Percentiles rank a stretch among this genome's conserved stretches.
Conservation (phyloP, 2,797 vertebrate species). For the Odontamblyopus lacepedii region DNA sequence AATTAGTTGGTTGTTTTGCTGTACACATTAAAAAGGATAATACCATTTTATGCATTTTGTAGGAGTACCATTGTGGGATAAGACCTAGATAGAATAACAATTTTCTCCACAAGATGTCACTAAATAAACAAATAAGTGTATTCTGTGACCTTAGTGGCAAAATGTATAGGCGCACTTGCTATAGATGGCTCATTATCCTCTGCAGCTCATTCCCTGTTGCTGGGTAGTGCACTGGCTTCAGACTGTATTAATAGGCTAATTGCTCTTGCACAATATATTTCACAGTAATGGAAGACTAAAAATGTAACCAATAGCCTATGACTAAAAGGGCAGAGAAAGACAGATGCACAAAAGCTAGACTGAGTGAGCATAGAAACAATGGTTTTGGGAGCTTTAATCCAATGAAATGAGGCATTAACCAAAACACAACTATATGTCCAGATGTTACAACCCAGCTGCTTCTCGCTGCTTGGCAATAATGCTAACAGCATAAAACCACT, state of each 20-base stretch:
- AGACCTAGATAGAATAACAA: neutral
- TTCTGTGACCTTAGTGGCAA: neutral
- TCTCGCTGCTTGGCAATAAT: constrained; percentile 27
- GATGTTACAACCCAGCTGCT: constrained; percentile 53
- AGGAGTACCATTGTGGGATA: neutral
- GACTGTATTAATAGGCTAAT: constrained; percentile 1
- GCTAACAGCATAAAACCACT: constrained; percentile 2
- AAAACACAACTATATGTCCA: constrained; percentile 45
- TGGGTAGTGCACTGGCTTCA: neutral
- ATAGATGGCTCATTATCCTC: constrained; percentile 1
- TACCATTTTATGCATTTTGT: too few relatives aligned
- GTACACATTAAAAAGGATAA: neutral
- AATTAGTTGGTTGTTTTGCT: neutral
- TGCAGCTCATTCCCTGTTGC: constrained; percentile 1
- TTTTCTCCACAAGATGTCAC: constrained; percentile 1
- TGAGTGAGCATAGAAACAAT: neutral
- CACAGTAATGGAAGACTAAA: constrained; percentile 1
- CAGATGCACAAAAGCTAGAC: neutral
- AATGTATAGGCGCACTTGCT: neutral
- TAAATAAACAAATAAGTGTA: neutral
- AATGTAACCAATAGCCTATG: neutral
- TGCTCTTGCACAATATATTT: constrained; percentile 4
- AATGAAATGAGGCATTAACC: constrained; percentile 20
- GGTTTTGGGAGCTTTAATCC: constrained; percentile 3
- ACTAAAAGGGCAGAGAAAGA: neutral